phyloP scores from a whole-genome alignment of 2,113 vertebrate species.

The Camelus dromedarius region DNA sequence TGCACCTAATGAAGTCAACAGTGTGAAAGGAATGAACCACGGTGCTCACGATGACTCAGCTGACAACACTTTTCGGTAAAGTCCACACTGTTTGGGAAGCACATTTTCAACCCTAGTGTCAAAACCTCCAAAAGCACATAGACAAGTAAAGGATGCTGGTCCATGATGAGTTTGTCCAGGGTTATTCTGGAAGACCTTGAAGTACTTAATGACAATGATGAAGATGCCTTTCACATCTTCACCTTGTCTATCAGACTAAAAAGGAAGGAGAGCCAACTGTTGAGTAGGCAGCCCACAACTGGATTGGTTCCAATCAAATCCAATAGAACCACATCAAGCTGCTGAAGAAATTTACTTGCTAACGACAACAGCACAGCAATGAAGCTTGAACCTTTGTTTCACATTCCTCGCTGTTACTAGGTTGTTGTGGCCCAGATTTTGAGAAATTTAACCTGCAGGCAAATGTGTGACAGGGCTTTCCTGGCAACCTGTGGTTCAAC shows the following conservation, averaged over 20 bases:
- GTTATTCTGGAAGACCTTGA: not conserved
- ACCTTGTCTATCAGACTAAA: not conserved
- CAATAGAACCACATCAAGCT: not conserved
- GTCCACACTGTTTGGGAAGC: not conserved
- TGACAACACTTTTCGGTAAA: constrained; percentile 23
- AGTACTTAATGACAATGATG: not conserved
- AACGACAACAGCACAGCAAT: not conserved
- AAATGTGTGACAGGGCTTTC: constrained; percentile 47
- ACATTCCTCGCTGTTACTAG: not conserved
- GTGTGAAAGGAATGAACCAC: not conserved
- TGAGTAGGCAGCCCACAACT: not conserved
- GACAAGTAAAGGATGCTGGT: not conserved
- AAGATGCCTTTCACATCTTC: not conserved
- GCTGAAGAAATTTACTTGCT: not conserved
- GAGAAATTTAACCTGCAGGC: constrained; percentile 55
- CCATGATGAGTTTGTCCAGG: not conserved
- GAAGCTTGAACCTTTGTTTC: not conserved
- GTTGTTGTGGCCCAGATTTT: not conserved
- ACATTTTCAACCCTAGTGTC: not conserved
- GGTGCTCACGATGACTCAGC: not conserved
- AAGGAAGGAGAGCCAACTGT: not conserved
- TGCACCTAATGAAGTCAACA: not conserved
- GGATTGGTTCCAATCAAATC: not conserved
- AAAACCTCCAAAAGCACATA: not conserved
- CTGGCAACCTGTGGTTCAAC: constrained; percentile 50